Evolutionary conservation across 2,113 vertebrate genomes (phyloP).

Genomic region (Oncorhynchus masou): DNA sequence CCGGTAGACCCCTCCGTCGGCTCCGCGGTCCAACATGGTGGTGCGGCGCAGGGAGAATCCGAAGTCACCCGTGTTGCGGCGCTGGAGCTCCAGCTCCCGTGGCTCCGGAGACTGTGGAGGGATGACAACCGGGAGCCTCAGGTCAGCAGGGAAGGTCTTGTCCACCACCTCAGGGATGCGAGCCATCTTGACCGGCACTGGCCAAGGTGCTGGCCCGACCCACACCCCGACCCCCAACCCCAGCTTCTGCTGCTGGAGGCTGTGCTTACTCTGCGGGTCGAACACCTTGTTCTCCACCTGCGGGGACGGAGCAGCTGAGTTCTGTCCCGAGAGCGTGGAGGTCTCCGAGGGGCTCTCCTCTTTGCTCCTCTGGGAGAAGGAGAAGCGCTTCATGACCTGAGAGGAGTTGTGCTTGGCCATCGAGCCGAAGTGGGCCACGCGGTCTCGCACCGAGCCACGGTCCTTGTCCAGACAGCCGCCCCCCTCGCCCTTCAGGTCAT

Average conservation of each 20-base stretch:
- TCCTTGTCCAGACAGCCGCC: conserved; percentile 54
- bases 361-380: conserved; percentile 80
- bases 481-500: conserved; percentile 67
- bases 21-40: conserved; percentile 85
- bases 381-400: conserved; percentile 81
- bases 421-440: conserved; percentile 85
- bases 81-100: conserved; percentile 86
- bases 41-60: conserved; percentile 93
- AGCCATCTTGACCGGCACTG: conserved; percentile 25
- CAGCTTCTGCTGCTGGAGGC: conserved; percentile 28
- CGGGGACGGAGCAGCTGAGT: conserved; percentile 75
- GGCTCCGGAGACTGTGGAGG: conserved; percentile 74
- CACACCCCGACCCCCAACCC: neutral
- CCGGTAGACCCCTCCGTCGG: conserved; percentile 82
- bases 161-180: conserved; percentile 79
- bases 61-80: conserved; percentile 91
- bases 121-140: conserved; percentile 79
- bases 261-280: conserved; percentile 63
- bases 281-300: conserved; percentile 75
- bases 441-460: conserved; percentile 84
- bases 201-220: neutral
- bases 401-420: conserved; percentile 81
- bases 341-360: conserved; percentile 80
- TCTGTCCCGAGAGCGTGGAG: conserved; percentile 76
- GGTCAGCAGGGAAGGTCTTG: conserved; percentile 80